Evolutionary conservation across 2,888 invertebrate species (phyloP), one percentile per base, ranked within the genome.

Genomic region (Pandemis corylana): DNA sequence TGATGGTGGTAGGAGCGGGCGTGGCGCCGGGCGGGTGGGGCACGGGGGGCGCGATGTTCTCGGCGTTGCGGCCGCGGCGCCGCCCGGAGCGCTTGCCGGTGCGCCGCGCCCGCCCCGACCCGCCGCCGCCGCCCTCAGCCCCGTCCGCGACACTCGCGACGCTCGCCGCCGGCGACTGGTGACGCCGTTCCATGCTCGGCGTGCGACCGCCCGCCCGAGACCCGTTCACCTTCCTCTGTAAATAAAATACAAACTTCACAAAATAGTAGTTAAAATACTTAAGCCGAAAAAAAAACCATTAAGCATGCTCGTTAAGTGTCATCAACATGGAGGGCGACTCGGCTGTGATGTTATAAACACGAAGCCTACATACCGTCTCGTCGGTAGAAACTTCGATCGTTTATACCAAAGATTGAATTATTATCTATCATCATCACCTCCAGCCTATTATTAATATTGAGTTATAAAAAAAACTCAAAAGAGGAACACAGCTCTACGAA

Each of bases 111-210:
- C 77, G 83, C 49, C 74, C 82, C 20, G 20, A 20, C 51, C 77
- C 75, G 46, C 75, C 76, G 62, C 81, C 82, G 42, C 77, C 80
- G 42, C 76, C 78, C 59, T 15, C 20, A 71, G 67, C 71, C 66
- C 64, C 56, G 51, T 59, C 65, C 63, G 74, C 49, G 65, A 67
- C 68, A 28, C 76, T 75, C 13, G 61, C 75, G 41, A 65, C 73
- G 56, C 78, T 78, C 0, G 78, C 84, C 69, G 85, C 83, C 0
- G 91, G 90, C 0, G 91, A 90, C 71, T 86, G 88, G 3, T 89
- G 87, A 0, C 89, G 89, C 1, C 92, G 86, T 76, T 93, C 94
- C 4, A 79, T 78, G 77, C 92, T 93, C 2, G 87, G 79, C 4
- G 87, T 86, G 1, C 92, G 89, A 4, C 87, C 90, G 61, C 87